Evolutionary conservation across 2,888 invertebrate species (phyloP).

Genomic region (Polyploca ridens): DNA sequence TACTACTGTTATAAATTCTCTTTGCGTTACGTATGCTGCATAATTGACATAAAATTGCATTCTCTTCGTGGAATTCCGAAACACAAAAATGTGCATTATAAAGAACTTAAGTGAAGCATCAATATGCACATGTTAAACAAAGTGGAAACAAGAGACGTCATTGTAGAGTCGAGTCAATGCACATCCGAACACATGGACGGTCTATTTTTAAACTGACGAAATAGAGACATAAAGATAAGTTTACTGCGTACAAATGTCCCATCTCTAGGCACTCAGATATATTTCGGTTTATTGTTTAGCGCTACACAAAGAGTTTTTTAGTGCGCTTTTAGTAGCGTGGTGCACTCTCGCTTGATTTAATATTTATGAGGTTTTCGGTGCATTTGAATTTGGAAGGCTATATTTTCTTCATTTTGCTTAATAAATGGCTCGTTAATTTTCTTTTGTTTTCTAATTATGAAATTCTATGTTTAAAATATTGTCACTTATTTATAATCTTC

Average conservation of each 20-base stretch:
- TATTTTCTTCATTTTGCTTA: constrained; percentile 19
- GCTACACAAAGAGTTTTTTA: constrained; percentile 76
- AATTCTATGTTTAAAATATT: background rate
- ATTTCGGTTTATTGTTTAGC: constrained; percentile 75
- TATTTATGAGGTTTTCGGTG: constrained; percentile 60
- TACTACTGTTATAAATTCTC: background rate
- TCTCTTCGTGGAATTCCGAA: constrained; percentile 14
- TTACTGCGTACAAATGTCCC: constrained; percentile 61
- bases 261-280: constrained; percentile 46
- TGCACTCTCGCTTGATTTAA: constrained; percentile 60
- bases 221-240: constrained; percentile 79
- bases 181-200: constrained; percentile 57
- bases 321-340: constrained; percentile 62
- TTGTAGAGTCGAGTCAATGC: constrained; percentile 37
- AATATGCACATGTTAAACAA: constrained; percentile 35
- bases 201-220: constrained; percentile 72
- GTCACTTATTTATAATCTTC: background rate
- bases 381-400: constrained; percentile 47
- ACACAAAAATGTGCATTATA: constrained; percentile 28
- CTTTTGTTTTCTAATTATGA: constrained; percentile 1
- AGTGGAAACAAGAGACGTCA: constrained; percentile 36
- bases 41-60: constrained; percentile 2
- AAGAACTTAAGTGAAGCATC: constrained; percentile 28
- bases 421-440: constrained; percentile 19
- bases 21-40: background rate